Evolutionary conservation across 2,888 invertebrate species (phyloP).

Genomic region (Apodemia hepburni): DNA sequence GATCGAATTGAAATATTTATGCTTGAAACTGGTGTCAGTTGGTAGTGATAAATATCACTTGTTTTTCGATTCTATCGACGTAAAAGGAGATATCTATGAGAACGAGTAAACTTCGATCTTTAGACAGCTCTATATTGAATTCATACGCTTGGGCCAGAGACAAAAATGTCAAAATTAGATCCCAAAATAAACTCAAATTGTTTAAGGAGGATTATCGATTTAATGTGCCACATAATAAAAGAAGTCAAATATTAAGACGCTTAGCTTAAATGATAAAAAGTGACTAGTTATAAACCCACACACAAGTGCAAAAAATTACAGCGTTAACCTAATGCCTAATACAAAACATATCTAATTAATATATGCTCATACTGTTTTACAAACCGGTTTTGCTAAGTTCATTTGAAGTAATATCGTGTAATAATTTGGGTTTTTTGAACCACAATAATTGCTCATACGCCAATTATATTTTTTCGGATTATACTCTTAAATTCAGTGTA

Average conservation of each 20-base stretch:
- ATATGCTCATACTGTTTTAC: neutral
- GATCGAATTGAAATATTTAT: slow-evolving; percentile 3
- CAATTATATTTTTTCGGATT: neutral
- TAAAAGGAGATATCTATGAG: neutral
- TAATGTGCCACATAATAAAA: no score
- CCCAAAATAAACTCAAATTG: no score
- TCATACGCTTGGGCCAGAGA: neutral
- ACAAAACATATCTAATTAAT: neutral
- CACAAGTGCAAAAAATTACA: neutral
- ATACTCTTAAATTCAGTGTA: neutral
- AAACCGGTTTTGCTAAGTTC: neutral
- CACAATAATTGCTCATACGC: neutral
- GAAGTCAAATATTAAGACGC: no score
- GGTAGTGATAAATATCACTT: neutral
- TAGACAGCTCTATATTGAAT: neutral
- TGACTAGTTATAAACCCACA: no score
- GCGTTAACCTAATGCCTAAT: neutral
- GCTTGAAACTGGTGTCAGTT: neutral
- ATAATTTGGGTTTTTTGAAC: neutral
- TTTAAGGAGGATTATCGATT: no score
- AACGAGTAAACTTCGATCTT: neutral
- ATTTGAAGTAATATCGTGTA: neutral
- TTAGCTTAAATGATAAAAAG: no score
- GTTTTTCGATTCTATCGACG: neutral
- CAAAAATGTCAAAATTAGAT: no score